Evolutionary conservation across 2,113 vertebrate species (phyloP).

Genomic region (Callopanchax toddi): DNA sequence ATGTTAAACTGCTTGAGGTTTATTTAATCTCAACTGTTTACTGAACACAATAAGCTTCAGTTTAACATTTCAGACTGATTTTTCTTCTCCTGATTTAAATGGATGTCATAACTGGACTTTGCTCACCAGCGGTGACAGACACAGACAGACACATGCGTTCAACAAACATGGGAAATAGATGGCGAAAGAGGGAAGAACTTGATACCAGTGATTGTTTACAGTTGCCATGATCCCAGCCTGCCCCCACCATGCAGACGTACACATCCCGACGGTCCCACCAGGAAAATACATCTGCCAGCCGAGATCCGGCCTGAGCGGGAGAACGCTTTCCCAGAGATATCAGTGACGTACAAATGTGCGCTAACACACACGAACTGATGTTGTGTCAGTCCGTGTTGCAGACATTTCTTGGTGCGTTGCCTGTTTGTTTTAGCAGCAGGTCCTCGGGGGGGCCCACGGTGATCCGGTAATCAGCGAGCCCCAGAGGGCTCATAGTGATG

Average conservation of each 20-base stretch:
- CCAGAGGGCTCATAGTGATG: constrained; percentile 1
- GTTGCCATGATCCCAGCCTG: constrained; percentile 53
- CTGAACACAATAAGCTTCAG: no score
- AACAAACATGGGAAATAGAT: constrained; percentile 47
- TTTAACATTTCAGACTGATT: no score
- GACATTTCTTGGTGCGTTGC: constrained; percentile 34
- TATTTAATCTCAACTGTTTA: no score
- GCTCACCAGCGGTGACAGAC: constrained; percentile 39
- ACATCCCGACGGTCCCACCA: constrained; percentile 58
- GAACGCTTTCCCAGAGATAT: constrained; percentile 78
- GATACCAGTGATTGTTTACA: constrained; percentile 65
- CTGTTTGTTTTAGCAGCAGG: constrained; percentile 50
- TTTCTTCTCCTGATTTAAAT: no score
- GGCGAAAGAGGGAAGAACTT: constrained; percentile 48
- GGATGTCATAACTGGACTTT: neutral
- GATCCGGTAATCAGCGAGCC: constrained; percentile 21
- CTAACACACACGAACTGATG: constrained; percentile 29
- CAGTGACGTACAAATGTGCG: constrained; percentile 64
- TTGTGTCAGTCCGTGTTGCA: constrained; percentile 27
- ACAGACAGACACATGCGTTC: constrained; percentile 45
- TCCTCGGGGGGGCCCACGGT: constrained; percentile 18
- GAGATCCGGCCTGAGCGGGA: constrained; percentile 57
- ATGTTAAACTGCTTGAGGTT: constrained; percentile 9
- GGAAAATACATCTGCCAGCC: constrained; percentile 69
- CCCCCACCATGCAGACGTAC: constrained; percentile 33